Conservation (phyloP, 2,113 vertebrate genomes). For the Brachyistius frenatus region DNA sequence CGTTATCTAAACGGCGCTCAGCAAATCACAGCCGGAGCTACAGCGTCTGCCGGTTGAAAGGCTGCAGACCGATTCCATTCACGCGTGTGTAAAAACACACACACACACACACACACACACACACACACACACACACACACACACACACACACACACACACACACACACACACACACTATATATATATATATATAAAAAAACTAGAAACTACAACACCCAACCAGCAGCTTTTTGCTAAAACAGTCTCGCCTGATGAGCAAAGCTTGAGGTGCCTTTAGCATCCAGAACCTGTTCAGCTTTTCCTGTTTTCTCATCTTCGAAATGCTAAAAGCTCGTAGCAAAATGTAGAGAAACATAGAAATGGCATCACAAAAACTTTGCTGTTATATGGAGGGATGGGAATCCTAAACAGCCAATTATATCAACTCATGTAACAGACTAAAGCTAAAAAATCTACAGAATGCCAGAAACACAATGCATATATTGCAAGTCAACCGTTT, state of each 20-base stretch:
- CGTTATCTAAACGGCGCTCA: slow-evolving; percentile 26
- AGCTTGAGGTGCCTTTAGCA: slow-evolving; percentile 29
- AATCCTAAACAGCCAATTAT: slow-evolving; percentile 37
- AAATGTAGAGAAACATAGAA: slow-evolving; percentile 31
- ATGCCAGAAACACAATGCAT: slow-evolving; percentile 35
- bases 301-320: slow-evolving; percentile 26
- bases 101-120: slow-evolving; percentile 8
- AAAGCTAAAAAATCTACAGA: background rate
- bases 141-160: no score
- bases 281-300: slow-evolving; percentile 32
- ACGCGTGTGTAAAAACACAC: slow-evolving; percentile 39
- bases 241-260: slow-evolving; percentile 22
- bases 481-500: slow-evolving; percentile 27
- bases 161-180: no score
- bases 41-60: slow-evolving; percentile 43
- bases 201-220: slow-evolving; percentile 29
- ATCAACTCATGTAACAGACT: slow-evolving; percentile 34
- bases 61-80: slow-evolving; percentile 48
- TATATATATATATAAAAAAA: no score
- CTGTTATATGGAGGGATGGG: slow-evolving; percentile 46
- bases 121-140: no score
- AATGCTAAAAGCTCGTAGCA: slow-evolving; percentile 36
- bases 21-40: slow-evolving; percentile 53
- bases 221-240: slow-evolving; percentile 34
- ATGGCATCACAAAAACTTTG: slow-evolving; percentile 15